Conservation (phyloP, 2,113 vertebrate species). For the Heteronetta atricapilla region DNA sequence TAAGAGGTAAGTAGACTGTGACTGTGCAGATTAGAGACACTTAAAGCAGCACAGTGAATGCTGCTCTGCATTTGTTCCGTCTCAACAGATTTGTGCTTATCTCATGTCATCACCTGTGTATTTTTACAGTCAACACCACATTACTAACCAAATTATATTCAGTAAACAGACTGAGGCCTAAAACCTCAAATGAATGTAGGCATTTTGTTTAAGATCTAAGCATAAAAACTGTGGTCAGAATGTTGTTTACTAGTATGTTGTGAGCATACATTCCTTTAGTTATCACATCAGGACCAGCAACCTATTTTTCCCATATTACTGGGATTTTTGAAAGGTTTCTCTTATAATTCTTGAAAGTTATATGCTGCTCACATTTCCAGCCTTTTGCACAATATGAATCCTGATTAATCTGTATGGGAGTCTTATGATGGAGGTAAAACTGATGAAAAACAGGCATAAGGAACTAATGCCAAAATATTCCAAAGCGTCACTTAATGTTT, state of each 20-base stretch:
- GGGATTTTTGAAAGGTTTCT: neutral
- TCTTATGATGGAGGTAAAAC: neutral
- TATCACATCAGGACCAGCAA: neutral
- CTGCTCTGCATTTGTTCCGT: neutral
- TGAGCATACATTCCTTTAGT: neutral
- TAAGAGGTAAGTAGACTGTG: neutral
- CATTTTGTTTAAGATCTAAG: neutral
- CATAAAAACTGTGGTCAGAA: neutral
- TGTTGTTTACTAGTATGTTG: neutral
- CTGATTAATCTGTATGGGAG: neutral
- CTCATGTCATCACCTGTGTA: neutral
- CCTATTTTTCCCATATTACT: neutral
- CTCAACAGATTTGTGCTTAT: neutral
- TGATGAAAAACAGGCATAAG: conserved; percentile 15
- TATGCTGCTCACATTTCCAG: rapidly evolving
- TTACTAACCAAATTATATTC: neutral
- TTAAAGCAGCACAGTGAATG: neutral
- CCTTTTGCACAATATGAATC: neutral
- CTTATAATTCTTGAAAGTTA: neutral
- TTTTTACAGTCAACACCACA: neutral
- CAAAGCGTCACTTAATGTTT: neutral
- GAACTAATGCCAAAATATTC: conserved; percentile 10
- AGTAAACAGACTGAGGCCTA: neutral
- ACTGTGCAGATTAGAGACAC: neutral
- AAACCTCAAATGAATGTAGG: neutral